These are phyloP conservation scores for Nyctereutes procyonoides DNA, from an alignment of 2,113 vertebrate species.

Conservation along the genomic window DNA sequence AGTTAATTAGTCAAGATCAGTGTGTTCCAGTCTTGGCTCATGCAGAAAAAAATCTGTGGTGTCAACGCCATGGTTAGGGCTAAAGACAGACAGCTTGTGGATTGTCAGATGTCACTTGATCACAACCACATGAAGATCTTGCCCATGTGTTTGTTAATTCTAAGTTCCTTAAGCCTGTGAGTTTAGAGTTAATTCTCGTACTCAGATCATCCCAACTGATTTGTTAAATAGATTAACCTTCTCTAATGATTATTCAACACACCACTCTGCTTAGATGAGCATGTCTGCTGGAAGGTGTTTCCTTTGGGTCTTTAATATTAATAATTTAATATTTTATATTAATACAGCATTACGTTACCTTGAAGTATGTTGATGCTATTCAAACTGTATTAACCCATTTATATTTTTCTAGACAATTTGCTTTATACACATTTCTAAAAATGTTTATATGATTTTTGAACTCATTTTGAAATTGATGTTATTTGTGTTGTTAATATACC, in stretches of 20 bases:
- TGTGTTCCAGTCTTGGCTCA: neutral
- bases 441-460: slow-evolving; percentile 27
- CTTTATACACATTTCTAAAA: slow-evolving; percentile 24
- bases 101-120: neutral
- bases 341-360: neutral
- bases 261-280: neutral
- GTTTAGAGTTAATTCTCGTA: neutral
- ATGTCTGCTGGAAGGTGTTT: neutral
- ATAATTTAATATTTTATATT: neutral
- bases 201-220: neutral
- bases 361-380: slow-evolving; percentile 36
- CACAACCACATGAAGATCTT: neutral
- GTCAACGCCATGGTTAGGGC: neutral
- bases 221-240: neutral
- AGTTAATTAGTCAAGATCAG: slow-evolving; percentile 24
- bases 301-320: neutral
- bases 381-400: neutral
- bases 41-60: neutral
- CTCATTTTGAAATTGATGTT: neutral
- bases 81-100: neutral
- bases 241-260: neutral
- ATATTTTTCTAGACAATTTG: neutral
- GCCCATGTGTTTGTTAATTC: neutral
- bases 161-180: neutral
- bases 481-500: neutral